These are phyloP conservation scores for Diorhabda carinulata DNA, from an alignment of 1,140 invertebrate species.

Conservation along the genomic window DNA sequence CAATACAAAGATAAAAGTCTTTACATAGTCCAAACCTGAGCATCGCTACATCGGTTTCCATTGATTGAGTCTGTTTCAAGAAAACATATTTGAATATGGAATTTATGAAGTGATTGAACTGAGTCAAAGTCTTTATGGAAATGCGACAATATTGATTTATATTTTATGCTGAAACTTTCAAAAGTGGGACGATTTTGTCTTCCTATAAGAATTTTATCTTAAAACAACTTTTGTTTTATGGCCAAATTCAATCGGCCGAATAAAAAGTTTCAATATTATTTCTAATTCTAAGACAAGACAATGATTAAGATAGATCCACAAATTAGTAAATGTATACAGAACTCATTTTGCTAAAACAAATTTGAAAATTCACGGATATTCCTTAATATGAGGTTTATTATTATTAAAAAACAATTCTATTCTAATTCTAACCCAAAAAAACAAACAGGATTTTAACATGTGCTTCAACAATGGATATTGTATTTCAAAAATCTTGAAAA, in stretches of 20 bases:
- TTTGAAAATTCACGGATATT: too few species aligned
- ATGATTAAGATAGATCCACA: too few species aligned
- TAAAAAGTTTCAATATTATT: background rate
- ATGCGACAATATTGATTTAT: slow-evolving; percentile 2
- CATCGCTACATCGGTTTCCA: background rate
- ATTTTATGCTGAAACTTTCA: background rate
- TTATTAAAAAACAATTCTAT: too few species aligned
- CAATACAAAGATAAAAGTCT: too few species aligned
- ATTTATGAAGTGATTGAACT: slow-evolving; percentile 2
- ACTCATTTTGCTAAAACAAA: too few species aligned
- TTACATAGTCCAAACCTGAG: background rate
- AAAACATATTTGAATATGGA: slow-evolving; percentile 3
- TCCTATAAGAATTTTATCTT: background rate
- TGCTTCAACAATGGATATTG: too few species aligned
- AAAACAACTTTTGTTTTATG: background rate
- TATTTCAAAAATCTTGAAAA: too few species aligned
- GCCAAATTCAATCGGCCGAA: background rate
- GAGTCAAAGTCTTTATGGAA: slow-evolving; percentile 2
- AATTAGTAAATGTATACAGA: too few species aligned
- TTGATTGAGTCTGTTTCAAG: background rate
- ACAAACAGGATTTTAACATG: too few species aligned
- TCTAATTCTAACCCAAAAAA: too few species aligned
- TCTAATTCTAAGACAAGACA: background rate
- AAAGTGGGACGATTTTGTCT: background rate
- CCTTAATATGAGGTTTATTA: too few species aligned